Conservation (phyloP, 2,797 vertebrate genomes). For the Sebastes trivittatus region DNA sequence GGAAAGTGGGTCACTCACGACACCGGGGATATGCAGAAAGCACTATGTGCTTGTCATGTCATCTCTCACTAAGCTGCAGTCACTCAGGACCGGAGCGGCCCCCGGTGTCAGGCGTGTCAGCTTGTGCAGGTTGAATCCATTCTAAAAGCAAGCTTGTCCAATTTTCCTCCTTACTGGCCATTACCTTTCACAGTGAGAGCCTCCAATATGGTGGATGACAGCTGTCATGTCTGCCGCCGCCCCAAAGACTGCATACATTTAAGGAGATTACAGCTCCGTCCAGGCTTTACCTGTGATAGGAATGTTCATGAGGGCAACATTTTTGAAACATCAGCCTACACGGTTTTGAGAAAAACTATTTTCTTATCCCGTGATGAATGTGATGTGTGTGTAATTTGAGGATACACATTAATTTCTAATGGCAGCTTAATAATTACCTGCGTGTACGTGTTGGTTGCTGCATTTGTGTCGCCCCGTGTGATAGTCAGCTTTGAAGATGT, state of each 20-base stretch:
- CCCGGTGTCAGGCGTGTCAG: conserved; percentile 38
- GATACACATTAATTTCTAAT: conserved; percentile 9
- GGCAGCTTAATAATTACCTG: conserved; percentile 41
- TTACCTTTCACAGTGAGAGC: conserved; percentile 31
- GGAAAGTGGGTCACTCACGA: conserved; percentile 61
- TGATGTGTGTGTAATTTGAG: conserved; percentile 16
- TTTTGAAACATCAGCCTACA: not conserved
- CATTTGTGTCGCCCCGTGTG: not conserved
- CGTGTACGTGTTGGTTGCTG: not conserved
- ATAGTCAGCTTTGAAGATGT: conserved; percentile 28
- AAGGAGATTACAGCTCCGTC: conserved; percentile 30
- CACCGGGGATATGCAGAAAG: conserved; percentile 60
- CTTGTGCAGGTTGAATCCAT: conserved; percentile 42
- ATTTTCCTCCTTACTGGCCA: conserved; percentile 29
- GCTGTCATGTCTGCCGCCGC: conserved; percentile 45
- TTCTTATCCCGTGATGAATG: not conserved
- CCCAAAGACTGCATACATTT: conserved; percentile 17
- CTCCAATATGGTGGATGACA: conserved; percentile 39
- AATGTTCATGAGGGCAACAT: conserved; percentile 3
- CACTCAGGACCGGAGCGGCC: conserved; percentile 34
- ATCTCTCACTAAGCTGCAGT: conserved; percentile 60
- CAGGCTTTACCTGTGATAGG: not conserved
- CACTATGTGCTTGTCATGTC: conserved; percentile 62
- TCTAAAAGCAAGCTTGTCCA: conserved; percentile 37
- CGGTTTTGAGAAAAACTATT: not conserved